These are phyloP conservation scores for Cololabis saira DNA, from an alignment of 2,113 vertebrate species.

Conservation along the genomic window DNA sequence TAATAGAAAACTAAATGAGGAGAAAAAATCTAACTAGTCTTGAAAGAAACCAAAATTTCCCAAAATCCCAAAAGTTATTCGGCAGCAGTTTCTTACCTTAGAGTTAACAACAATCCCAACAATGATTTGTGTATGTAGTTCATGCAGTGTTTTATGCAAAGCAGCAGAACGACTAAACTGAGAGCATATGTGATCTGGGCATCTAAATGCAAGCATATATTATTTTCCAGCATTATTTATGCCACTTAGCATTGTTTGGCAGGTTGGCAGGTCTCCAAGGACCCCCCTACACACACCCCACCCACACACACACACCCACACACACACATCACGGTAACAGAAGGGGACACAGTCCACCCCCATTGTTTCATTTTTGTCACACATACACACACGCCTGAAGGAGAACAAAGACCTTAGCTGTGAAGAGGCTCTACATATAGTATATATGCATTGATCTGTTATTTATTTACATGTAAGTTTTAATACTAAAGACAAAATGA, in stretches of 20 bases:
- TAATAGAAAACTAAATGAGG: too few species aligned
- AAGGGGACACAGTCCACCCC: slow-evolving; percentile 42
- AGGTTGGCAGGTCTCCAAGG: slow-evolving; percentile 49
- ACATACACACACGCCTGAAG: slow-evolving; percentile 21
- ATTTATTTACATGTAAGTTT: not conserved
- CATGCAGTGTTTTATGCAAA: too few species aligned
- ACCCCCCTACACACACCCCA: slow-evolving; percentile 39
- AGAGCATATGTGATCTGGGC: too few species aligned
- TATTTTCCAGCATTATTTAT: not conserved
- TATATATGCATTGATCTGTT: slow-evolving; percentile 8
- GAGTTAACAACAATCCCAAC: too few species aligned
- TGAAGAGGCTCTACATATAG: not conserved
- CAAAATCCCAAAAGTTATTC: too few species aligned
- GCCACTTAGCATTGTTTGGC: slow-evolving; percentile 23
- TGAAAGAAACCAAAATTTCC: too few species aligned
- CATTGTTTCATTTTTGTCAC: slow-evolving; percentile 12
- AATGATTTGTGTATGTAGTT: too few species aligned
- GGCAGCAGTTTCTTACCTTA: too few species aligned
- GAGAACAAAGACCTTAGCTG: slow-evolving; percentile 30
- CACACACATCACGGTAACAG: slow-evolving; percentile 43
- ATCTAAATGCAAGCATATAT: too few species aligned
- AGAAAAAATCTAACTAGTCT: too few species aligned
- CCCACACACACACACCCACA: slow-evolving; percentile 36
- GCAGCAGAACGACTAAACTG: too few species aligned
- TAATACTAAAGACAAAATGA: not conserved